Base-by-base conservation (phyloP, 23 tunicate genomes). In the Halocynthia roretzi region DNA sequence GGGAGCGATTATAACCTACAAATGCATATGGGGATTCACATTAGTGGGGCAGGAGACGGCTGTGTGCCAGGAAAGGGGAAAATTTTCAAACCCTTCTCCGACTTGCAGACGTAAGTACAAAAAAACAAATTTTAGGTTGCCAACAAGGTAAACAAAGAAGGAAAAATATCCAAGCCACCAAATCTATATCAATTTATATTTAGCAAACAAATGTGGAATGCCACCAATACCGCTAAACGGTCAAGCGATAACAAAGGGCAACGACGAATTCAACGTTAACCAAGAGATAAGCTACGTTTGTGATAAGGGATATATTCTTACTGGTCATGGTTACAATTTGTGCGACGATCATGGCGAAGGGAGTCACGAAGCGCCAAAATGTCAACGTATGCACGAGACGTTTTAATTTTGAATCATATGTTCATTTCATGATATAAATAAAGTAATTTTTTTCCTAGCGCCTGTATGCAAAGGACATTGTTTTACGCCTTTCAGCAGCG, bases 11-110 rank as follows among this genome's bases (percentile, higher is more conserved):
- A 80, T 82, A 7, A 56, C 63, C 51, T 82, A 82, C 18, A 44
- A 53, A 7, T 82, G 86, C 64, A 31, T 51, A 15, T 23, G 11
- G 44, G 86, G 86, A 8, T 82, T 75, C 54, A 44, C 53, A 52
- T 44, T 82, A 71, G 71, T 75, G 12, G 86, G 86, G 5, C 51
- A 64, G 2, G 80, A 61, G 52, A 62, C 54, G 53, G 68, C 66
- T 8, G 56, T 23, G 31, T 82, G 86, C 63, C 55, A 54, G 0
- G 67, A 52, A 7, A 71, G 72, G 53, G 74, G 80, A 48, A 62
- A 64, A 23, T 82, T 79, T 67, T 53, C 71, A 55, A 53, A 50
- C 8, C 31, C 8, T 8, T 19, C 56, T 10, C 78, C 78, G 8
- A 52, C 62, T 54, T 74, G 78, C 40, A 48, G 56, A 74, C 56